Conservation (phyloP, 1,140 invertebrate genomes). For the Trinorchestia longiramus region DNA sequence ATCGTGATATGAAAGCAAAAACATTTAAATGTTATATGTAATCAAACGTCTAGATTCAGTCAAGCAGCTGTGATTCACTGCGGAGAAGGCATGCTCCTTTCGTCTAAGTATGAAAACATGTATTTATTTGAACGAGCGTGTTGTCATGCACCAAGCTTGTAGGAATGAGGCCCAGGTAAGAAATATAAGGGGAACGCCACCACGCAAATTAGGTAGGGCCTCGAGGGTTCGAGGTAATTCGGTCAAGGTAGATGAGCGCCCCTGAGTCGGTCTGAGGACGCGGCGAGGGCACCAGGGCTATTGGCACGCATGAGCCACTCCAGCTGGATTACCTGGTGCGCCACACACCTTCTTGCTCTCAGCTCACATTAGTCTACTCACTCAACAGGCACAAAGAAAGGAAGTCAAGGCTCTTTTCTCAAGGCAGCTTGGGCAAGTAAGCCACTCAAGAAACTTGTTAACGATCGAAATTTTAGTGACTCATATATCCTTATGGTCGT, state of each 20-base stretch:
- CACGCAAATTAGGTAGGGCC: background rate
- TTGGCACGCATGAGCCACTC: conserved; percentile 15
- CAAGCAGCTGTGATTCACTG: background rate
- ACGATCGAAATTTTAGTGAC: too few relatives aligned
- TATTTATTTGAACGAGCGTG: background rate
- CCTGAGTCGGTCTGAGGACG: background rate
- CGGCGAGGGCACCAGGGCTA: background rate
- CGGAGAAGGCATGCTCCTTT: background rate
- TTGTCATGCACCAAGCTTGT: background rate
- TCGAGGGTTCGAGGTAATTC: conserved; percentile 20
- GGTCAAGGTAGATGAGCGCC: conserved; percentile 26
- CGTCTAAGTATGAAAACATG: background rate
- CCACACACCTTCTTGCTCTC: background rate
- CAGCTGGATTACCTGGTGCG: background rate
- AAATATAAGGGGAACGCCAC: background rate
- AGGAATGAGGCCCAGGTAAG: background rate
- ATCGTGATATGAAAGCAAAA: background rate
- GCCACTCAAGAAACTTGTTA: background rate
- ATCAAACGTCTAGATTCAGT: background rate
- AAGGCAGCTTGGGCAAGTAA: background rate
- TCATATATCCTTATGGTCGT: too few relatives aligned
- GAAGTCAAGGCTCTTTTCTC: background rate
- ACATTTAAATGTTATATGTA: background rate
- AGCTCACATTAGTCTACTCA: background rate
- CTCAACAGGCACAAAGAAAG: background rate